These are phyloP conservation scores for Eonycteris spelaea DNA, from an alignment of 2,113 vertebrate genomes.

Conservation along the genomic window DNA sequence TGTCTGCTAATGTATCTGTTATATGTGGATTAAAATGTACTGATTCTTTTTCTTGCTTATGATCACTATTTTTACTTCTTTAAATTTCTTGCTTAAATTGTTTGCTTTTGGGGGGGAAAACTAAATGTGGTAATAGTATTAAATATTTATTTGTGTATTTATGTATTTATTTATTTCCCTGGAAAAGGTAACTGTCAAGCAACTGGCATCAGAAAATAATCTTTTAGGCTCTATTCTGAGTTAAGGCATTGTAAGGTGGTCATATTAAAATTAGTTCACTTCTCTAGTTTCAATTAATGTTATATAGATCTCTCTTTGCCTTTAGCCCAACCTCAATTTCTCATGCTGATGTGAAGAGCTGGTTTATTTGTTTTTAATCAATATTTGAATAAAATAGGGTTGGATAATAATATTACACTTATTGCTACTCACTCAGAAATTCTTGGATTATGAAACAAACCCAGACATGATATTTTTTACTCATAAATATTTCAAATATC, in stretches of 20 bases:
- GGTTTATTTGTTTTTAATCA: not conserved
- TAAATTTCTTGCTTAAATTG: not conserved
- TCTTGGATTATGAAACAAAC: not conserved
- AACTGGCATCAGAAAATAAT: not conserved
- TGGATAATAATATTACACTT: not conserved
- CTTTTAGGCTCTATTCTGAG: not conserved
- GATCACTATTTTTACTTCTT: not conserved
- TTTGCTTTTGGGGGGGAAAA: not conserved
- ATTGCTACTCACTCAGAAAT: not conserved
- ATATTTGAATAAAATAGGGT: not conserved
- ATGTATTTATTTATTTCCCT: not conserved
- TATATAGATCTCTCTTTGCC: not conserved
- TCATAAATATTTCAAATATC: too few species aligned
- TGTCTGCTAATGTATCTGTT: not conserved
- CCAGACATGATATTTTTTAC: too few species aligned
- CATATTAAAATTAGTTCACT: not conserved
- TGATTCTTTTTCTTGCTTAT: not conserved
- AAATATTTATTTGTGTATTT: too few species aligned
- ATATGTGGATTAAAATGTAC: not conserved
- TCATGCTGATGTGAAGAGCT: not conserved
- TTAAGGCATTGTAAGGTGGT: not conserved
- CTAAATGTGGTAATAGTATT: too few species aligned
- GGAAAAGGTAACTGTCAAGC: not conserved
- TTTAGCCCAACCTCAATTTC: not conserved
- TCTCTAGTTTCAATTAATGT: not conserved